Conservation (phyloP, 2,797 vertebrate genomes). For the Chaenodraco wilsoni region DNA sequence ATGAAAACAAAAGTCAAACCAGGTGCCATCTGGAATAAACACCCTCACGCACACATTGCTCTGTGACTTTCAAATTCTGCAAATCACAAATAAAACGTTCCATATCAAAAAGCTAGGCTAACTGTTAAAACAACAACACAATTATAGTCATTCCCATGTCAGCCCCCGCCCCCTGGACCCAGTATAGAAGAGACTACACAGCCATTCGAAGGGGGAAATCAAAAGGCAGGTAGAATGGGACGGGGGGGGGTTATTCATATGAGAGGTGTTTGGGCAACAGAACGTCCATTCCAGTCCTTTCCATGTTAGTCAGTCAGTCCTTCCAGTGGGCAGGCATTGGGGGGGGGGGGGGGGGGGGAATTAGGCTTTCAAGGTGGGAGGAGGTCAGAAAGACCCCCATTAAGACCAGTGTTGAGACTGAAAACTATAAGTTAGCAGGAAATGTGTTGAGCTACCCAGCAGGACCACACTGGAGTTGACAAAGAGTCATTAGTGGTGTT, state of each 20-base stretch:
- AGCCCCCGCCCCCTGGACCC: conserved; percentile 43
- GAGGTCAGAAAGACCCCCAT: conserved; percentile 59
- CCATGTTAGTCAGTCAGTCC: conserved; percentile 61
- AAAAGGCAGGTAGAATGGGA: conserved; percentile 52
- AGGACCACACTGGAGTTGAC: conserved; percentile 68
- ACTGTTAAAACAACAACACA: conserved; percentile 59
- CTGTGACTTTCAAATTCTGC: conserved; percentile 62
- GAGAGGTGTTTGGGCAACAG: conserved; percentile 55
- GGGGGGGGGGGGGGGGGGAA: conserved; percentile 42
- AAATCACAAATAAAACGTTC: conserved; percentile 58
- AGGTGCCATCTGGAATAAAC: conserved; percentile 44
- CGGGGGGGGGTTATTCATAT: conserved; percentile 16
- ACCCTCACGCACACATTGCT: conserved; percentile 48
- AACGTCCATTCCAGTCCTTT: conserved; percentile 73
- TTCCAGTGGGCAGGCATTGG: conserved; percentile 58
- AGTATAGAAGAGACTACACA: conserved; percentile 46
- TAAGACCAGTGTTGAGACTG: conserved; percentile 87
- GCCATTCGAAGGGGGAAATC: conserved; percentile 37
- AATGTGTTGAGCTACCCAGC: conserved; percentile 73
- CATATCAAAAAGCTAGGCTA: conserved; percentile 67
- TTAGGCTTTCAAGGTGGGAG: conserved; percentile 67
- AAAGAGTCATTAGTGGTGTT: conserved; percentile 78
- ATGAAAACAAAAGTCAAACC: conserved; percentile 49
- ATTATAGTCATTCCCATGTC: conserved; percentile 51
- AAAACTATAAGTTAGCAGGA: conserved; percentile 87